Base-by-base conservation (phyloP, 2,797 vertebrate species). In the Pseudochromis fuscus region DNA sequence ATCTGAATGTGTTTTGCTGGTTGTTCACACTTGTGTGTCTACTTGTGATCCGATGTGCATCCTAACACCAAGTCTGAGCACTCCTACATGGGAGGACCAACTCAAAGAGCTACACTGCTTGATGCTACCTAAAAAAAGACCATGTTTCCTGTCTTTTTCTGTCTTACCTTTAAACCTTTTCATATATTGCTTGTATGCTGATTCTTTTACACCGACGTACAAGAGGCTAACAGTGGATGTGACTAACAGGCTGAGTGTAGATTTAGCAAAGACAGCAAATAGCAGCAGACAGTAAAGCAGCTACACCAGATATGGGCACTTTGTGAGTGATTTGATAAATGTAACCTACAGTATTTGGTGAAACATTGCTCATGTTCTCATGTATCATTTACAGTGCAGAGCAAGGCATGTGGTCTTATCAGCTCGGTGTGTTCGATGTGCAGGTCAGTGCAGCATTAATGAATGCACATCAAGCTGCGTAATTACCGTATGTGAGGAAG, bases 231-330 rank as follows among this genome's bases (percentile, higher is more conserved):
- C 61, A 70, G 44, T 53, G 40, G 27, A 58, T 53, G 56, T 72
- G 40, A 77, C 75, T 56, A 79, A 81, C 40, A 72, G 67, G 45
- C 64, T 75, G 35, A 69, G 51, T 30, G 31, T 45, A 70, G 72
- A 74, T 82, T 57, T 38, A 51, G 18, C n/a, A n/a, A n/a, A n/a
- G n/a, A n/a, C n/a, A n/a, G n/a, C n/a, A n/a, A n/a, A n/a, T n/a
- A n/a, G n/a, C n/a, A n/a, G n/a, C 56, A 55, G 71, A 81, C 62
- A 69, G 45, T 11, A 23, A 24, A 56, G 51, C 27, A 11, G 35
- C 56, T 38, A 15, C 4, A 46, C 49, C 61, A 72, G 69, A 71
- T 30, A 27, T 4, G 13, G 38, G 28, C 45, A 50, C 51, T 62
- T 25, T 56, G 45, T 58, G n/a, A 24, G 49, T 15, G 33, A 76